Percentiles rank a stretch among this genome's conserved stretches.
These are phyloP conservation scores for Grammomys surdaster DNA, from an alignment of 2,113 vertebrate genomes.

Conservation along the genomic window DNA sequence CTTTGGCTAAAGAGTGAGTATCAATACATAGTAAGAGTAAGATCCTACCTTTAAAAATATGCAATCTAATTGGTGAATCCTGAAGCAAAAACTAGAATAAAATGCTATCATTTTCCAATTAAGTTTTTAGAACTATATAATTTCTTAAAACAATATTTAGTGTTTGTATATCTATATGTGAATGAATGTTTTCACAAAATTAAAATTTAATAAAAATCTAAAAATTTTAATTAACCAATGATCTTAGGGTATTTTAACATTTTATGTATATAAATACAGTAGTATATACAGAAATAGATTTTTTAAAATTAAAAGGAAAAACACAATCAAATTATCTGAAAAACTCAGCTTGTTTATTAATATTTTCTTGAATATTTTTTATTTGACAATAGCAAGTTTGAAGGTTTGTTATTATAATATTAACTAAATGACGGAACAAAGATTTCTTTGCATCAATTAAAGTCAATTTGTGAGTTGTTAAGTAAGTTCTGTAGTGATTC, in stretches of 20 bases:
- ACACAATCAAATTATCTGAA: neutral
- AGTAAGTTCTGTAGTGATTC: neutral
- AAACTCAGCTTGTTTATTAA: neutral
- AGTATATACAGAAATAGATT: neutral
- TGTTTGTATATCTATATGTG: neutral
- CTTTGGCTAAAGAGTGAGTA: neutral
- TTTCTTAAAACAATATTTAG: neutral
- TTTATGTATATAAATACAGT: neutral
- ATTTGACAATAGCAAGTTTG: neutral
- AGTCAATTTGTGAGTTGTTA: neutral
- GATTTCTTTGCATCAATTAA: neutral
- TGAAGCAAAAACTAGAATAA: neutral
- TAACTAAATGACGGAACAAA: neutral
- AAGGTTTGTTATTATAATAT: neutral
- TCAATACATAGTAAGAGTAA: neutral
- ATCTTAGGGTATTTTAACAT: slow-evolving; percentile 19
- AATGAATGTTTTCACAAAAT: neutral
- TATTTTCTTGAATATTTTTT: slow-evolving; percentile 1
- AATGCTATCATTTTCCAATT: neutral
- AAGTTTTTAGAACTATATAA: slow-evolving; percentile 8
- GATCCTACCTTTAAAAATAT: neutral
- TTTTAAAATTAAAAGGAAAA: neutral
- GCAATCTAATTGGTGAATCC: neutral
- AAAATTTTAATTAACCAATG: neutral
- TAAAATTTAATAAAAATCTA: neutral